Base-by-base conservation (phyloP, 2,113 vertebrate species). In the Thunnus maccoyii region DNA sequence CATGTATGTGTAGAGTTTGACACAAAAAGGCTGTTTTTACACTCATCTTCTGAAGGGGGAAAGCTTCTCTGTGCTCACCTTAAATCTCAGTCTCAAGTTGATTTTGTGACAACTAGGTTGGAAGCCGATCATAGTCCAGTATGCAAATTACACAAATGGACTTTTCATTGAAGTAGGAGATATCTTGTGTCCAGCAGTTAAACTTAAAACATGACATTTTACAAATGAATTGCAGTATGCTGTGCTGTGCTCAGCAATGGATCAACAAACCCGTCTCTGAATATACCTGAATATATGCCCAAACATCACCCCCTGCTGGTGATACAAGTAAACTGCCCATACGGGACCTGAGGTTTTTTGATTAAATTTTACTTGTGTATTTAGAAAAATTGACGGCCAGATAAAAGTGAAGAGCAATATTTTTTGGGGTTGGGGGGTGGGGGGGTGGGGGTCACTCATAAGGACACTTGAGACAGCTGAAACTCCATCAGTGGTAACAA, bases 241-340 rank as follows among this genome's bases (percentile, higher is more conserved):
- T 57, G 0, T 60, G 14, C 30, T n/a, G 2, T 18, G 13, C 25
- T 61, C 16, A 57, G 11, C 3, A 9, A 32, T 14, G 5, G 27
- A 61, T 8, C 3, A n/a, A 11, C 22, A 69, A 55, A 61, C 25
- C 51, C 46, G 44, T 6, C 22, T 41, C 65, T 44, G 13, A 66
- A 50, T 4, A 36, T 41, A n/a, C 51, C 6, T 72, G 3, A 22
- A 22, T 22, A 22, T 22, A 22, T 66, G 68, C 51, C 32, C 18
- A 41, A 81, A 86, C 65, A 77, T 14, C 32, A 0, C 78, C 86
- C 51, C 62, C 89, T 92, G 85, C 61, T 90, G 81, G 76, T 17
- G 10, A 67, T 9, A 3, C 5, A 25, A 25, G 58, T 3, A 41
- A 30, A 80, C 3, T 76, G 16, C 50, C 11, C 5, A 32, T 5